A percentile compares a stretch with the other conserved stretches of the same genome.
These are phyloP conservation scores for Vanessa cardui DNA, from an alignment of 2,888 invertebrate species.

Conservation along the genomic window DNA sequence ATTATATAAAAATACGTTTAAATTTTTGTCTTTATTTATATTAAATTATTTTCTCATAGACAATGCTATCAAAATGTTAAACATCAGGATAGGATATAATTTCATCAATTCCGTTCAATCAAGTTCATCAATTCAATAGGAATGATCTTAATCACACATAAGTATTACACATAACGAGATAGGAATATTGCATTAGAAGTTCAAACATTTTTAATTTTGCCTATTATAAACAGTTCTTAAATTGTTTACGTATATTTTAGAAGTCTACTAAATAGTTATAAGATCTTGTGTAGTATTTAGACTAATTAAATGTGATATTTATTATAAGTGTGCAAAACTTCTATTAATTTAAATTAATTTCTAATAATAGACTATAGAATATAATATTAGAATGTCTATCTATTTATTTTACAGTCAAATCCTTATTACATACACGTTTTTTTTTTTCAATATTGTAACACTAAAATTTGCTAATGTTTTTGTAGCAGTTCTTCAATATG, in stretches of 20 bases:
- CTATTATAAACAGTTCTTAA: too few species aligned
- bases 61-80: neutral
- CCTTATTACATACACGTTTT: neutral
- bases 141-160: constrained; percentile 12
- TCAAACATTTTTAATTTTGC: too few species aligned
- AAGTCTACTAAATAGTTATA: neutral
- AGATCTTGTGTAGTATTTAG: neutral
- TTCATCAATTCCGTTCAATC: constrained; percentile 31
- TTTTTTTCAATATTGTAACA: neutral
- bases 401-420: neutral
- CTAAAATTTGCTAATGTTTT: neutral
- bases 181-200: neutral
- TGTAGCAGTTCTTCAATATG: neutral
- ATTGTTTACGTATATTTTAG: too few species aligned
- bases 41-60: neutral
- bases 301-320: neutral
- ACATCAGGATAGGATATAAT: constrained; percentile 2
- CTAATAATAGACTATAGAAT: neutral
- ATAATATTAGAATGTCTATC: neutral
- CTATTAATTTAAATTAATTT: neutral
- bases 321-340: neutral
- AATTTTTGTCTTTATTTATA: neutral
- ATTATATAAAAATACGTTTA: constrained; percentile 16
- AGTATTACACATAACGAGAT: neutral
- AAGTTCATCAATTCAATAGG: constrained; percentile 23